phyloP scores from a whole-genome alignment of 2,888 invertebrate genomes.

The Hyposoter dolosus region DNA sequence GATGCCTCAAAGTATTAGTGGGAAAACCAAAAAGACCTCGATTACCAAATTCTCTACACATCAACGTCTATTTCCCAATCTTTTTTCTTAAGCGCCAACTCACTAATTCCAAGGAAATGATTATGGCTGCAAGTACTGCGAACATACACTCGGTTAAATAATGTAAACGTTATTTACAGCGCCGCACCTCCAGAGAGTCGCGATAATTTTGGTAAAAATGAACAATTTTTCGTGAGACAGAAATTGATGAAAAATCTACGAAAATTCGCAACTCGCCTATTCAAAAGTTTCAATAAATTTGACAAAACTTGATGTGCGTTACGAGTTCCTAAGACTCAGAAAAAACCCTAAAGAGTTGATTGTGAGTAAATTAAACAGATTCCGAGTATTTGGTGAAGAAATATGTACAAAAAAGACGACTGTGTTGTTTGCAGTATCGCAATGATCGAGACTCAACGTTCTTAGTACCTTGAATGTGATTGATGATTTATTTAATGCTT shows the following conservation, averaged over 20 bases:
- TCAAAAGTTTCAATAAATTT: no score
- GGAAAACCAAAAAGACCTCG: neutral
- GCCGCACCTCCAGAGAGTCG: neutral
- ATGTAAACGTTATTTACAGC: no score
- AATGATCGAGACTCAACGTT: slow-evolving; percentile 26
- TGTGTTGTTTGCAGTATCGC: neutral
- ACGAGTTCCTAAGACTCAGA: no score
- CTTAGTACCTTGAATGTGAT: slow-evolving; percentile 9
- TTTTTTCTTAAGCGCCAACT: neutral
- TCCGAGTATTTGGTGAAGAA: neutral
- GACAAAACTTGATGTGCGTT: no score
- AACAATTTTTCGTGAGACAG: neutral
- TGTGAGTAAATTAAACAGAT: neutral
- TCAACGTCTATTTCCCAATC: neutral
- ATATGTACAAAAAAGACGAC: neutral
- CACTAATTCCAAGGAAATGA: neutral
- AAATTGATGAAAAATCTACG: neutral
- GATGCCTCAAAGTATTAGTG: neutral
- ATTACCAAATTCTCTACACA: neutral
- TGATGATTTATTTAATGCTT: slow-evolving; percentile 8
- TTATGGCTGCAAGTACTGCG: neutral
- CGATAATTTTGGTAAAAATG: neutral
- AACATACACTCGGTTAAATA: neutral
- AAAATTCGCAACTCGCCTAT: neutral
- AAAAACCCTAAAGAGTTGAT: neutral